Evolutionary conservation across 2,797 vertebrate genomes (phyloP).

Genomic region (Semotilus atromaculatus): DNA sequence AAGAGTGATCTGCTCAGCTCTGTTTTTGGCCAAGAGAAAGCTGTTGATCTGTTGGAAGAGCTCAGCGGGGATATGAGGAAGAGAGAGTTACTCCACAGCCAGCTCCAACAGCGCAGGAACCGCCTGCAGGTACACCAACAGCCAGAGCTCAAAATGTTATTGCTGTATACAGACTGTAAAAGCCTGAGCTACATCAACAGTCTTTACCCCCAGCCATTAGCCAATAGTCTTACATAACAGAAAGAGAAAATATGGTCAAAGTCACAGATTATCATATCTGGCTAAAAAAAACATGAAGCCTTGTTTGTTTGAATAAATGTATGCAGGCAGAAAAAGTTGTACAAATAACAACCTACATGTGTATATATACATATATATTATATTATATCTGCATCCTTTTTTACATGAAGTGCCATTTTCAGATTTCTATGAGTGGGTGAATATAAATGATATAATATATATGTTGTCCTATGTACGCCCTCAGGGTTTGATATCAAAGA

Average conservation of each 20-base stretch:
- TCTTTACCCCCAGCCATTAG: background rate
- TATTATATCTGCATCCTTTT: background rate
- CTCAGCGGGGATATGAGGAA: slow-evolving; percentile 74
- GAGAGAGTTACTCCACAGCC: slow-evolving; percentile 82
- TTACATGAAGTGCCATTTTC: background rate
- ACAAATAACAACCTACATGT: background rate
- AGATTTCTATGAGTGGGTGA: no score
- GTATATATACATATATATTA: no score
- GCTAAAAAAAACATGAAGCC: background rate
- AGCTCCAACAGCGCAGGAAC: slow-evolving; percentile 85
- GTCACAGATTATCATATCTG: background rate
- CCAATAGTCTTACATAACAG: background rate
- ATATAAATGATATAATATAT: no score
- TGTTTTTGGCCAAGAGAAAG: slow-evolving; percentile 81
- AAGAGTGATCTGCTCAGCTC: slow-evolving; percentile 81
- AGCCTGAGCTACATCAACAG: background rate
- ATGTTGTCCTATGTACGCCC: background rate
- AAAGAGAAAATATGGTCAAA: background rate
- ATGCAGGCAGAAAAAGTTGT: background rate
- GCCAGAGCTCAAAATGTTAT: background rate
- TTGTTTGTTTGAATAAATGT: background rate
- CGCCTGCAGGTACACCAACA: slow-evolving; percentile 79
- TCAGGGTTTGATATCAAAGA: slow-evolving; percentile 82
- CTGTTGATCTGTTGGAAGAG: slow-evolving; percentile 77
- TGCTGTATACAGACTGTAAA: background rate